Percentiles rank a stretch among this genome's conserved stretches.
phyloP scores from a whole-genome alignment of 2,888 invertebrate species.

The Sarcophaga rosellei region DNA sequence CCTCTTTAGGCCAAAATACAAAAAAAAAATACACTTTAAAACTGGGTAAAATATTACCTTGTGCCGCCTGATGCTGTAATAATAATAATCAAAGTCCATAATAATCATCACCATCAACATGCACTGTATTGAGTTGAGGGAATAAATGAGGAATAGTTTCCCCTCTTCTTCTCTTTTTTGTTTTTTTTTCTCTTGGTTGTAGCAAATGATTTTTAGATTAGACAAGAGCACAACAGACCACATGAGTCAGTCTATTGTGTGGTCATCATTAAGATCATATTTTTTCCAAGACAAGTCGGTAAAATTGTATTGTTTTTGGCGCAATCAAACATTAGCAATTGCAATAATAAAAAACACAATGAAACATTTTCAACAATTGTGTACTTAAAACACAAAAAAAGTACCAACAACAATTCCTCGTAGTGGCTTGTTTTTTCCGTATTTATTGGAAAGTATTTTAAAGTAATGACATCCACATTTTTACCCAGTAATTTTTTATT shows the following conservation, averaged over 20 bases:
- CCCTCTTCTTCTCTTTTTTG: too few species aligned
- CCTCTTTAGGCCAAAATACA: constrained; percentile 24
- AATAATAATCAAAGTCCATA: not conserved
- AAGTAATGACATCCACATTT: too few species aligned
- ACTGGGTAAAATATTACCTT: not conserved
- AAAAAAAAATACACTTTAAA: constrained; percentile 35
- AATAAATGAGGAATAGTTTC: too few species aligned
- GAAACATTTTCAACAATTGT: constrained; percentile 12
- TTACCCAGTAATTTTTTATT: too few species aligned
- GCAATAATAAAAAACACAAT: constrained; percentile 5
- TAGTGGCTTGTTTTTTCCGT: too few species aligned
- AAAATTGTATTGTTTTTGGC: constrained; percentile 14
- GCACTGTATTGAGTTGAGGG: not conserved
- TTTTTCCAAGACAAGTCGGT: constrained; percentile 17
- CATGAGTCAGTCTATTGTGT: constrained; percentile 11
- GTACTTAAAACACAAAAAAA: constrained; percentile 8
- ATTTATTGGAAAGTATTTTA: too few species aligned
- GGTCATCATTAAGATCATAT: constrained; percentile 51
- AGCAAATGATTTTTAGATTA: constrained; percentile 21
- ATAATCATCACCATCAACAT: not conserved
- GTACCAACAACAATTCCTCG: too few species aligned
- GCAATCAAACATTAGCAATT: constrained; percentile 31
- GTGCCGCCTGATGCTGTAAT: not conserved
- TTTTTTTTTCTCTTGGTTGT: not conserved
- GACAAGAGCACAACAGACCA: constrained; percentile 33